Evolutionary conservation across 2,888 invertebrate genomes (phyloP).

Genomic region (Allacma fusca): DNA sequence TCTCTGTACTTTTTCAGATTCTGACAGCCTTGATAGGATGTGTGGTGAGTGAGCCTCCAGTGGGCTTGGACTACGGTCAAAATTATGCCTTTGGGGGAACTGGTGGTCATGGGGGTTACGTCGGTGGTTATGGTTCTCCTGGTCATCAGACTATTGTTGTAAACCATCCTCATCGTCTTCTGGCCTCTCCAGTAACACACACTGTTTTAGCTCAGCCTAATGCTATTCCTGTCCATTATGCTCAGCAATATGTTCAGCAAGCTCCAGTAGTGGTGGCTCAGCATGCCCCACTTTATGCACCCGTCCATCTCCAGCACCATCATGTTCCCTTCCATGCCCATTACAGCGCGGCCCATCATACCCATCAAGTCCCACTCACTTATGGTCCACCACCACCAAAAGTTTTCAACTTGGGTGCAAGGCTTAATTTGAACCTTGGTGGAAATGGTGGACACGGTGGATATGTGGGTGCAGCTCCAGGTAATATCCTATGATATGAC

Average conservation of each 20-base stretch:
- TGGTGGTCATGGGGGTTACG: conserved; percentile 26
- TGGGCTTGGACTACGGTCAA: neutral
- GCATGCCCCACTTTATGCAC: too few relatives aligned
- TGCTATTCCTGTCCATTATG: too few relatives aligned
- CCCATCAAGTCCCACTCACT: neutral
- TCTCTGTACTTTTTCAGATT: conserved; percentile 6
- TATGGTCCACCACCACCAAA: neutral
- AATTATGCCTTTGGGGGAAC: conserved; percentile 23
- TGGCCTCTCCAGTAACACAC: neutral
- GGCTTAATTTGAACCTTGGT: conserved; percentile 16
- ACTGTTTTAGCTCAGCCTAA: neutral
- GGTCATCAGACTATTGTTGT: too few relatives aligned
- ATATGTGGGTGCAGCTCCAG: conserved; percentile 11
- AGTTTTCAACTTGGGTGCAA: conserved; percentile 4
- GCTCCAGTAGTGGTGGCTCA: too few relatives aligned
- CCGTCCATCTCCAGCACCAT: too few relatives aligned
- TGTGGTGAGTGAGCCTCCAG: conserved; percentile 15
- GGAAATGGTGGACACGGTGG: conserved; percentile 3
- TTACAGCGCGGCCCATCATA: too few relatives aligned
- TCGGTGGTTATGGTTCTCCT: too few relatives aligned
- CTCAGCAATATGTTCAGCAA: too few relatives aligned
- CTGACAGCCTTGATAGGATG: conserved; percentile 18
- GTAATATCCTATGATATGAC: neutral
- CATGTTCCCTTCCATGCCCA: too few relatives aligned
- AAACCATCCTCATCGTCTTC: neutral